phyloP scores from a whole-genome alignment of 2,888 invertebrate genomes.

The Lamellibrachia satsuma region DNA sequence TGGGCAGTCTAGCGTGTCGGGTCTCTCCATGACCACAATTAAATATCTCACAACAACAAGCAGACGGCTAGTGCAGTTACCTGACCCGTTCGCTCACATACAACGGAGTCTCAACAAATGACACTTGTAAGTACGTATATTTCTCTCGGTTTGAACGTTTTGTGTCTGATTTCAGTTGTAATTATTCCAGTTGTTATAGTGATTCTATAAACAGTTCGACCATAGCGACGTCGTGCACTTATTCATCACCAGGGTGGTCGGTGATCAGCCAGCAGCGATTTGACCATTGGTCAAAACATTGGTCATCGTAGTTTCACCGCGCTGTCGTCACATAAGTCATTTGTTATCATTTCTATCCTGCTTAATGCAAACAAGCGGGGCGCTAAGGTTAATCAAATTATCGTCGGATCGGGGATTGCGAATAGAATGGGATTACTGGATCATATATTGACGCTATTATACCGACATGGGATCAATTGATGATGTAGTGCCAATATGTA shows the following conservation, averaged over 20 bases:
- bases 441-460: neutral
- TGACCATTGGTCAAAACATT: neutral
- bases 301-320: neutral
- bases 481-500: neutral
- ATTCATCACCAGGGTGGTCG: neutral
- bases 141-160: neutral
- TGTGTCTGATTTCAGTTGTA: neutral
- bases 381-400: neutral
- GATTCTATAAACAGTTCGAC: neutral
- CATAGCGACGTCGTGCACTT: neutral
- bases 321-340: neutral
- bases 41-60: neutral
- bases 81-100: neutral
- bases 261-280: neutral
- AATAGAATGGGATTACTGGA: neutral
- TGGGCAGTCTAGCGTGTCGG: neutral
- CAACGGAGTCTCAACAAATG: neutral
- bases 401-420: neutral
- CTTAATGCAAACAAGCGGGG: neutral
- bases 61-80: neutral
- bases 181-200: neutral
- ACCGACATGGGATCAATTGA: neutral
- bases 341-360: too few relatives aligned
- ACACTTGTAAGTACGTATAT: neutral
- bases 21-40: slow-evolving; percentile 8